These are phyloP conservation scores for Hemicordylus capensis DNA, from an alignment of 2,113 vertebrate species.

Conservation along the genomic window DNA sequence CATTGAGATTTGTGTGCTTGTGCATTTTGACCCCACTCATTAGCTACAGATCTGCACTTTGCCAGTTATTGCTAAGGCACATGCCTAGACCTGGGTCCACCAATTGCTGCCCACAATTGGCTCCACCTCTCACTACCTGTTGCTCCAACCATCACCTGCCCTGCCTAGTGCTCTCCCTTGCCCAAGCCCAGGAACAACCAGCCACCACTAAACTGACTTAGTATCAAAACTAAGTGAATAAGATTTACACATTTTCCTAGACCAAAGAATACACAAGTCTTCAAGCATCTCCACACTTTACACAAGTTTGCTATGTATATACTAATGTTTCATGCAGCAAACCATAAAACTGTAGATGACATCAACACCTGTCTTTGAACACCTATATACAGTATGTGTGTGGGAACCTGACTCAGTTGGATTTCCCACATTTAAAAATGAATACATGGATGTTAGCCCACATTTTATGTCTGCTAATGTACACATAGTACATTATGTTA, in stretches of 20 bases:
- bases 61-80: too few species aligned
- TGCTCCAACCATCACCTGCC: too few species aligned
- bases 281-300: background rate
- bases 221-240: background rate
- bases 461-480: too few species aligned
- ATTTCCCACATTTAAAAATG: background rate
- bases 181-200: too few species aligned
- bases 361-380: background rate
- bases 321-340: background rate
- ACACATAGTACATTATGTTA: background rate
- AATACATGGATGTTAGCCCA: background rate
- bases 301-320: background rate
- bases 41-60: too few species aligned
- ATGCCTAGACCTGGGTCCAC: too few species aligned
- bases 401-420: background rate
- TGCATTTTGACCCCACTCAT: too few species aligned
- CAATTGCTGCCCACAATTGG: too few species aligned
- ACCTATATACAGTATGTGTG: background rate
- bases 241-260: background rate
- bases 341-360: background rate
- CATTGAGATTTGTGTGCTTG: too few species aligned
- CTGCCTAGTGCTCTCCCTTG: too few species aligned
- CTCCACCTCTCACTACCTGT: too few species aligned
- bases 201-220: background rate
- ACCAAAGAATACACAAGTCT: background rate